Conservation (phyloP, 2,797 vertebrate species). For the Strix occidentalis region DNA sequence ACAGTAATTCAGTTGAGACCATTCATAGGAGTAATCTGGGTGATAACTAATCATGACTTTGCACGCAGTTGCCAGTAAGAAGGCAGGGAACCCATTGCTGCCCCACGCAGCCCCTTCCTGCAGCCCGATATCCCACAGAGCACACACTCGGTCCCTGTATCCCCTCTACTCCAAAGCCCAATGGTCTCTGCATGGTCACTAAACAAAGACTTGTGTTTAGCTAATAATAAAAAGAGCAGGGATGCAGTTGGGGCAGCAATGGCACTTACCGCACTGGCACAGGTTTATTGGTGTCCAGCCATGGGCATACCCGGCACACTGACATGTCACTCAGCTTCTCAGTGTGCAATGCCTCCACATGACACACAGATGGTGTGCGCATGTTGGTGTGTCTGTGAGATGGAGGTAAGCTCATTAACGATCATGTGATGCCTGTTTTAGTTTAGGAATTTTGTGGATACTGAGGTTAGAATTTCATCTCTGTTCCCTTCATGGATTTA, state of each 20-base stretch:
- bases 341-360: rapidly evolving
- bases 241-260: not conserved
- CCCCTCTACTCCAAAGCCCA: not conserved
- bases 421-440: not conserved
- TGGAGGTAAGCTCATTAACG: not conserved
- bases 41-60: not conserved
- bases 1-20: not conserved
- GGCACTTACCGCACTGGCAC: not conserved
- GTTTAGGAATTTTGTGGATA: not conserved
- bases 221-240: not conserved
- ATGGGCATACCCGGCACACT: rapidly evolving
- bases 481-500: conserved; percentile 13
- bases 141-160: rapidly evolving
- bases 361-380: rapidly evolving
- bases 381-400: not conserved
- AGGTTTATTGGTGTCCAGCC: not conserved
- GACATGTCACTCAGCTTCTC: not conserved
- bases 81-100: not conserved
- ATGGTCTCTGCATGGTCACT: rapidly evolving
- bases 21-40: not conserved
- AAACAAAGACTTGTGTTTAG: not conserved
- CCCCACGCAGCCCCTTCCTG: rapidly evolving
- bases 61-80: rapidly evolving
- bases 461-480: not conserved
- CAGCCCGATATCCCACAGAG: rapidly evolving